These are phyloP conservation scores for Thalassophryne amazonica DNA, from an alignment of 2,797 vertebrate genomes.

Conservation along the genomic window DNA sequence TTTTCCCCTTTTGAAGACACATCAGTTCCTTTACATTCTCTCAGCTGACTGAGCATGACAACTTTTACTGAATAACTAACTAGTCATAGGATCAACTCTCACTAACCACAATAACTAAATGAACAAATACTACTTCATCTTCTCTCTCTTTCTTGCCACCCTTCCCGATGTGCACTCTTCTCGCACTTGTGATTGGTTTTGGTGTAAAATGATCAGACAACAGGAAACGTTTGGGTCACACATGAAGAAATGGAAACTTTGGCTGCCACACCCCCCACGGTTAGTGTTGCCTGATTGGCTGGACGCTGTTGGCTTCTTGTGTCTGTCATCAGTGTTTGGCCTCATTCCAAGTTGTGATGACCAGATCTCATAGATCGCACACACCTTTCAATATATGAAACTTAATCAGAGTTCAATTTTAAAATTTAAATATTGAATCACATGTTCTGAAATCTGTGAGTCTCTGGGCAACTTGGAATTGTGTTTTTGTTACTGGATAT, in stretches of 20 bases:
- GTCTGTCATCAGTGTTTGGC: slow-evolving; percentile 52
- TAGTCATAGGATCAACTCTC: slow-evolving; percentile 8
- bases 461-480: slow-evolving; percentile 40
- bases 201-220: slow-evolving; percentile 83
- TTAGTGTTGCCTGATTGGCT: slow-evolving; percentile 79
- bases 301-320: slow-evolving; percentile 14
- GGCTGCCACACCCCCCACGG: slow-evolving; percentile 93
- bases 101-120: slow-evolving; percentile 31
- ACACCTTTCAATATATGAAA: background rate
- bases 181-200: slow-evolving; percentile 50
- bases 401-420: background rate
- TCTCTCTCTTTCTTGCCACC: slow-evolving; percentile 70
- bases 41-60: slow-evolving; percentile 28
- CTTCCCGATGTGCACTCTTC: slow-evolving; percentile 15
- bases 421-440: background rate
- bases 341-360: slow-evolving; percentile 42
- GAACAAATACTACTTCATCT: slow-evolving; percentile 69
- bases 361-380: background rate
- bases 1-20: background rate
- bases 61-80: slow-evolving; percentile 24
- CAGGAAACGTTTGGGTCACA: slow-evolving; percentile 99
- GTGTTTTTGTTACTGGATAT: background rate
- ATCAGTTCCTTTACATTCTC: background rate
- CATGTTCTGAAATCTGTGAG: background rate
- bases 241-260: slow-evolving; percentile 99